Evolutionary conservation across 1,140 invertebrate species (phyloP), one percentile per base, ranked within the genome.

Genomic region (Eupeodes corollae): DNA sequence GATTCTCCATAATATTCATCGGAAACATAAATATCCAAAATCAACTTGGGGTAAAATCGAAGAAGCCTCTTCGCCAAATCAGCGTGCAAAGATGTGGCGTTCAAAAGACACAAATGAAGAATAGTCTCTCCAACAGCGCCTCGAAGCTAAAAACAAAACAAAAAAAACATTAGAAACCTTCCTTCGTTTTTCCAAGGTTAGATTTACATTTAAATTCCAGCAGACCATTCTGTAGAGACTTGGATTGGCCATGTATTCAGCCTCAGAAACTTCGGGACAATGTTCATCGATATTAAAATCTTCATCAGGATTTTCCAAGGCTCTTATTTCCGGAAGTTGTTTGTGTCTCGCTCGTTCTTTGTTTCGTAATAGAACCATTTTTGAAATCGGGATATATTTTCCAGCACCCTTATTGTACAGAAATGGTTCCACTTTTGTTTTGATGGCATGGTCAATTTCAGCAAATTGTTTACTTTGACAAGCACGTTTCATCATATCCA

Each of bases 1-100:
- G 82, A 91, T 61, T 94, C 89, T 1, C 89, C 87, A 63, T 96
- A 99, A 68, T 98, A 98, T 67, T 98, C 94, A 56, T 99, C 94
- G 39, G 82, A 82, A 62, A 94, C 80, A 67, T 98, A 99, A 53
- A 96, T 85, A 63, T 99, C 95, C 61, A 95, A 88, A 55, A 98
- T 91, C 1, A 98, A 76, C 63, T 91, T 93, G 0, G 95, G 95
- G 72, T 90, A 99, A 63, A 91, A 87, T 41, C 84, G 77, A 1
- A 98, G 69, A 1, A 98, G 72, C 52, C 92, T 70, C 70, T 97
- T 97, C 0, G 91, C 93, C 18, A 99, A 73, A 63, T 96, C 91
- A 8, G 88, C 87, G 62, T 97, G 88, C 33, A 95, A 72, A 0
- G 91, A 84, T 0, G 91, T 90, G 0, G 91, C 86, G 54, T 92